Evolutionary conservation across 2,797 vertebrate species (phyloP), one percentile per base, ranked within the genome.

Genomic region (Chloroceryle amazona): DNA sequence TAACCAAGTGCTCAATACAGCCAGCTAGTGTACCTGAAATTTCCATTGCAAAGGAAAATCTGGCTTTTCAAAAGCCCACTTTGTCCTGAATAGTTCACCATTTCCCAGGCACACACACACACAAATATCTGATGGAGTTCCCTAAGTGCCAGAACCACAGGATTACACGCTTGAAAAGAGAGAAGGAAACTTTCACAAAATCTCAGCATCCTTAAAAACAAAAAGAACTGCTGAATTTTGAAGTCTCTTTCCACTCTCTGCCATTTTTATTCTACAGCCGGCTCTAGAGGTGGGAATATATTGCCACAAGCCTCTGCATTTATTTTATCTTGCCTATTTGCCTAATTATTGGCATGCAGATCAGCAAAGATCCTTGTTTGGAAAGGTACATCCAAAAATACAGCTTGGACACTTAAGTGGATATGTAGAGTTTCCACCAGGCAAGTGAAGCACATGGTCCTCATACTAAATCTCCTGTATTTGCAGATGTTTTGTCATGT

Each of bases 401-500:
- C 31, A 61, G 22, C 10, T 83, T 16, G 37, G 70, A 72, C 54
- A 47, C 21, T 85, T 68, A 46, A 37, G n/a, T 29, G 17, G 6
- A 22, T 63, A 29, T 42, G 21, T 41, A 44, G 41, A 62, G 37
- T 28, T 28, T 19, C 26, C 37, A 31, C 16, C 51, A 16, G 3
- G 8, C 11, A 76, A 74, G 8, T 0, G 7, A 35, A 81, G 66
- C 15, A 33, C 75, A n/a, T 61, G 57, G 31, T 8, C 13, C 12
- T 21, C 41, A 9, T 46, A 66, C 85, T 31, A 54, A 51, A 81
- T 61, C 75, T n/a, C 73, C 33, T 47, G 11, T 55, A 54, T 72
- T 84, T 79, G 54, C 46, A 66, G 88, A 57, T 41, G 65, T 91
- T 65, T 78, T 72, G 46, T 68, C 33, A 12, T 42, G 46, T 79